Base-by-base conservation (phyloP, 1,140 invertebrate species). In the Drosophila equinoxialis region DNA sequence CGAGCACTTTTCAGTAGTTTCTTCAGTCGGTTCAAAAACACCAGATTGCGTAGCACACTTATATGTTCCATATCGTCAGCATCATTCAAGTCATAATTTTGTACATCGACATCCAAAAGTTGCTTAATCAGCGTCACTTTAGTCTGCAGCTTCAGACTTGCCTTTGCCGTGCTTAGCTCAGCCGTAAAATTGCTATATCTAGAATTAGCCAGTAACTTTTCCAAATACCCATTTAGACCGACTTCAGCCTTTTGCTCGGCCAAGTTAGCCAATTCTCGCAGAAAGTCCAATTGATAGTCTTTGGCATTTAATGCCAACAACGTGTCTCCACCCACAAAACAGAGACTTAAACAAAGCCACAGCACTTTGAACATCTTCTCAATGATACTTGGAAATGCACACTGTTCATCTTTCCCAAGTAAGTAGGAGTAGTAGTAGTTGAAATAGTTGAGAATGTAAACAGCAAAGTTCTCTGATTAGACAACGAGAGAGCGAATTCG, bases 41-140 rank as follows among this genome's bases (percentile, higher is more conserved):
- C 59, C 0, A 91, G 35, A 70, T 91, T 91, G 0, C 90, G 73
- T 35, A 90, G 42, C 11, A 86, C 85, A 30, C 76, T 71, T 2
- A 71, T 86, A 58, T 72, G 72, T 54, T 85, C 72, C 62, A 89
- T 14, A 26, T 74, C 69, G 17, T 74, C 71, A 11, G 45, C 17
- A 23, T 66, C 20, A 14, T 70, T 65, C 10, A 13, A 13, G 1
- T 75, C 68, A 48, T 17, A 48, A 0, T 69, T 69, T 6, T 72
- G 57, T 0, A 67, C 66, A 26, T 91, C 90, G 0, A 67, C 66
- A 33, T 91, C 90, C 4, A 91, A 51, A 26, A 86, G 60, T 35
- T 91, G 90, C 54, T 89, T 91, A 41, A 91, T 78, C 0, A 91
- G 72, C 30, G 87, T 58, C 58, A 86, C 75, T 71, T 91, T 91